Evolutionary conservation across 2,797 vertebrate genomes (phyloP).

Genomic region (Leuciscus waleckii): DNA sequence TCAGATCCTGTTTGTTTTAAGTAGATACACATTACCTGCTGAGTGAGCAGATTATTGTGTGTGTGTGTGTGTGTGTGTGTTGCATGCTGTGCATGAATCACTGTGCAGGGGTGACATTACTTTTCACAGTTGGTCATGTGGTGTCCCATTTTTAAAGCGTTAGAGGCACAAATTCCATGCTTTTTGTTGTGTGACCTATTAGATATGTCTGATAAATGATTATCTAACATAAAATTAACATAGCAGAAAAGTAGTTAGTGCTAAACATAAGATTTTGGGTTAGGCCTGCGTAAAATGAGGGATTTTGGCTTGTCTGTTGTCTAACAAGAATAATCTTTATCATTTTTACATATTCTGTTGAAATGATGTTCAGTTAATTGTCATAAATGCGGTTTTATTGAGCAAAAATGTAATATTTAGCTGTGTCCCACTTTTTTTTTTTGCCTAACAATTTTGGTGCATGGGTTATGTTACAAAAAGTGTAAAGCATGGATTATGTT

Average conservation of each 20-base stretch:
- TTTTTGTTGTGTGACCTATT: constrained; percentile 9
- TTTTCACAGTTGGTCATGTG: constrained; percentile 16
- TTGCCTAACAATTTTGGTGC: background rate
- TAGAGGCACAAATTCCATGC: constrained; percentile 16
- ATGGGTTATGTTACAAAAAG: background rate
- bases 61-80: background rate
- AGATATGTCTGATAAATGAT: constrained; percentile 1
- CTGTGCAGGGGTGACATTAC: constrained; percentile 47
- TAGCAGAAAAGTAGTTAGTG: background rate
- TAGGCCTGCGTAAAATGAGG: background rate
- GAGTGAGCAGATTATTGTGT: constrained; percentile 62
- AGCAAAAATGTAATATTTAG: background rate
- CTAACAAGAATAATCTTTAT: background rate
- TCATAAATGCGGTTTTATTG: background rate
- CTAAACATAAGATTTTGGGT: background rate
- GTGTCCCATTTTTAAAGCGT: background rate
- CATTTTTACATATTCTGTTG: background rate
- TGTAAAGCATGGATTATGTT: background rate
- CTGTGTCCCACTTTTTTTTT: background rate
- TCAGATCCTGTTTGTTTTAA: constrained; percentile 76
- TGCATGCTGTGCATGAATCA: constrained; percentile 36
- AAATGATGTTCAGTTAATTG: background rate
- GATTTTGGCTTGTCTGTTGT: background rate
- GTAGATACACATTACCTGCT: constrained; percentile 64
- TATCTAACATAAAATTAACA: background rate